phyloP scores from a whole-genome alignment of 2,113 vertebrate genomes.

The Calonectris borealis region DNA sequence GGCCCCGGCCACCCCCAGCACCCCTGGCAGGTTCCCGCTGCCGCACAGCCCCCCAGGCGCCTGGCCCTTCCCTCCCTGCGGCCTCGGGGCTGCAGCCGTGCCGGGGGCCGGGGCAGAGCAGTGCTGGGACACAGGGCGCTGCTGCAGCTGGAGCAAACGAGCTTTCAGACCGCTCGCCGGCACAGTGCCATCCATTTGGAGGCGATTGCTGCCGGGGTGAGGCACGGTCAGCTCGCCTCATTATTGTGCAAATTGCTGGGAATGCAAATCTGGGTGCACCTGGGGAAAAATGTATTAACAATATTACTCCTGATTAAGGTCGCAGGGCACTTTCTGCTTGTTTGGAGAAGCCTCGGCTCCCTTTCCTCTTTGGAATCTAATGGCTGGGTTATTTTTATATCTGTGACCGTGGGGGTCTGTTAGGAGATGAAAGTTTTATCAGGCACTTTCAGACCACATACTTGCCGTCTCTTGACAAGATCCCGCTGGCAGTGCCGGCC shows the following conservation, averaged over 20 bases:
- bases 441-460: background rate
- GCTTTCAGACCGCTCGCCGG: accelerated
- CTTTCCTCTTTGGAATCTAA: background rate
- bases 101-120: background rate
- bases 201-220: background rate
- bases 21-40: background rate
- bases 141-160: background rate
- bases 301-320: background rate
- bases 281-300: background rate
- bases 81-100: background rate
- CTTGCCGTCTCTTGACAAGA: background rate
- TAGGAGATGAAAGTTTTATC: background rate
- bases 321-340: background rate
- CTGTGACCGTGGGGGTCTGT: background rate
- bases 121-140: accelerated
- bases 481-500: background rate
- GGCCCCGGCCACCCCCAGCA: background rate
- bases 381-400: background rate
- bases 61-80: accelerated
- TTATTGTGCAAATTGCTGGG: background rate
- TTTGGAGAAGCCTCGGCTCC: background rate
- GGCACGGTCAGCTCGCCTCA: background rate
- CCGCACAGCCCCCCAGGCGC: background rate
- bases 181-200: background rate
- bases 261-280: background rate